A percentile compares a stretch with the other conserved stretches of the same genome.
Conservation (phyloP, 2,113 vertebrate genomes). For the Colossoma macropomum region DNA sequence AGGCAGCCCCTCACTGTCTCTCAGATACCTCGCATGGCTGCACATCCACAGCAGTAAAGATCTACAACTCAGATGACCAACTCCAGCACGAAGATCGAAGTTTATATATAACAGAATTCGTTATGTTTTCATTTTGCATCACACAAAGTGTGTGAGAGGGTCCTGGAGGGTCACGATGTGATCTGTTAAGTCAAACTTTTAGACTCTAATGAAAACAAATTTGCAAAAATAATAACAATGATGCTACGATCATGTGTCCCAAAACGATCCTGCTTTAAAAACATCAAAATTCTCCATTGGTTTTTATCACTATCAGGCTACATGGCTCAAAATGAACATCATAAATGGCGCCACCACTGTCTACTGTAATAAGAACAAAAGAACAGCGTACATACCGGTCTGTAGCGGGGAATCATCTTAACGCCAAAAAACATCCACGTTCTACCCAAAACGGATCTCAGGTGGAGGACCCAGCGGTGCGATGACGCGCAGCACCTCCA, state of each 20-base stretch:
- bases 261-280: too few relatives aligned
- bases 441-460: slow-evolving; percentile 31
- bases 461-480: not conserved
- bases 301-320: not conserved
- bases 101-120: too few relatives aligned
- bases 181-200: not conserved
- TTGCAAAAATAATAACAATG: not conserved
- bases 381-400: slow-evolving; percentile 71
- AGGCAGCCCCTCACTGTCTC: not conserved
- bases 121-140: too few relatives aligned
- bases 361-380: not conserved
- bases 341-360: not conserved
- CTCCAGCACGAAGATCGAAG: too few relatives aligned
- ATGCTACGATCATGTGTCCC: not conserved
- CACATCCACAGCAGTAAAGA: too few relatives aligned
- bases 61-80: too few relatives aligned
- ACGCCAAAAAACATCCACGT: slow-evolving; percentile 9
- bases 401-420: slow-evolving; percentile 74
- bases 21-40: too few relatives aligned
- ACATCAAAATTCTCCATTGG: not conserved
- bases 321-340: not conserved
- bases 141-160: not conserved
- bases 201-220: not conserved
- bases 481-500: not conserved
- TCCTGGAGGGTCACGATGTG: not conserved